Conservation (phyloP, 2,888 invertebrate species). For the Acronicta leporina region DNA sequence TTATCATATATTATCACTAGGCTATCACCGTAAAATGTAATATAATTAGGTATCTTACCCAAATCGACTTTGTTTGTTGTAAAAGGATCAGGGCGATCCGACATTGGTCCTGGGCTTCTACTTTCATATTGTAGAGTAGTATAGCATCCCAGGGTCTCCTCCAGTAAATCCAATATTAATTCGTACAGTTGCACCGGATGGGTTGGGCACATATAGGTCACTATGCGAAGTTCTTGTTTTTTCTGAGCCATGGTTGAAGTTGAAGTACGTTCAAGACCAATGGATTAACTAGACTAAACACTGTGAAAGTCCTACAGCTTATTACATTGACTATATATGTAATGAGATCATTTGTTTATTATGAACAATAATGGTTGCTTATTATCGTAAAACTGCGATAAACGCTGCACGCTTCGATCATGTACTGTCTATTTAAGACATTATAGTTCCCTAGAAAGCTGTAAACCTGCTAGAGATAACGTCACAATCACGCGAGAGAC, state of each 20-base stretch:
- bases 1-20: too few relatives aligned
- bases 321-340: slow-evolving; percentile 26
- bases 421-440: slow-evolving; percentile 58
- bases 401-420: slow-evolving; percentile 66
- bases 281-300: slow-evolving; percentile 33
- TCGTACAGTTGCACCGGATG: slow-evolving; percentile 90
- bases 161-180: slow-evolving; percentile 87
- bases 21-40: not conserved
- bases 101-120: slow-evolving; percentile 84
- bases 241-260: slow-evolving; percentile 71
- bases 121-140: slow-evolving; percentile 89
- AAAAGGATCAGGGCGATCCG: slow-evolving; percentile 88
- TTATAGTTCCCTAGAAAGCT: slow-evolving; percentile 51
- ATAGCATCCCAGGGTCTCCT: slow-evolving; percentile 83
- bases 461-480: slow-evolving; percentile 48
- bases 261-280: slow-evolving; percentile 21
- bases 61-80: slow-evolving; percentile 86
- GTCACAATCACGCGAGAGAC: slow-evolving; percentile 35
- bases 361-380: slow-evolving; percentile 33
- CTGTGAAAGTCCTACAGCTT: slow-evolving; percentile 24
- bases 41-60: slow-evolving; percentile 84
- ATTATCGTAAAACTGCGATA: slow-evolving; percentile 61
- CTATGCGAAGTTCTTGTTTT: slow-evolving; percentile 83
- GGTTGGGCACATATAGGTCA: slow-evolving; percentile 90
- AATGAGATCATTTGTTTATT: slow-evolving; percentile 40